Conservation (phyloP, 2,888 invertebrate species). For the Acrobasis consociella region DNA sequence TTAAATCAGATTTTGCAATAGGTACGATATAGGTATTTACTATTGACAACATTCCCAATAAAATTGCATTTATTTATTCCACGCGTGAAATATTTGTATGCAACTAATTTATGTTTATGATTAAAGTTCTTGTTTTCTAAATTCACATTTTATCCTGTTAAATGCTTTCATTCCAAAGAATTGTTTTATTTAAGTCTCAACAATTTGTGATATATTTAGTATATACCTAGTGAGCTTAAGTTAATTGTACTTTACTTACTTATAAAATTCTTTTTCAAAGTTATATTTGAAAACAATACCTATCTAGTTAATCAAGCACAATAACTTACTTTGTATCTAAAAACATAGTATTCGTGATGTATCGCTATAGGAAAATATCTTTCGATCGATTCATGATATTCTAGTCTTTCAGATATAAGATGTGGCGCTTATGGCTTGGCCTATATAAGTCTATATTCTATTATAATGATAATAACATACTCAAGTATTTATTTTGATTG, state of each 20-base stretch:
- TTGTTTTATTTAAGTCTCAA: constrained; percentile 43
- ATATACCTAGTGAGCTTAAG: constrained; percentile 30
- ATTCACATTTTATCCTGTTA: neutral
- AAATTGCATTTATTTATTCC: too few relatives aligned
- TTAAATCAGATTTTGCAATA: too few relatives aligned
- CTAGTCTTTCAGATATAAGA: constrained; percentile 20
- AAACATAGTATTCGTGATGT: constrained; percentile 3
- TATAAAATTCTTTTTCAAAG: constrained; percentile 35
- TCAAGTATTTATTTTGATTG: constrained; percentile 25
- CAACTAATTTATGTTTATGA: too few relatives aligned
- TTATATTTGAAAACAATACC: constrained; percentile 19
- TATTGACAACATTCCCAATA: too few relatives aligned
- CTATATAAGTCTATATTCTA: constrained; percentile 26
- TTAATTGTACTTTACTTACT: constrained; percentile 31
- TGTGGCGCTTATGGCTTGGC: constrained; percentile 22
- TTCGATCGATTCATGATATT: constrained; percentile 14
- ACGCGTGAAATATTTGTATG: too few relatives aligned
- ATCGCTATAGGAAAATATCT: constrained; percentile 1
- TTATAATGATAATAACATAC: constrained; percentile 7
- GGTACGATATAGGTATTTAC: too few relatives aligned
- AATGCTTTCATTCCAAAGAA: constrained; percentile 50
- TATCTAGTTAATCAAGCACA: constrained; percentile 15
- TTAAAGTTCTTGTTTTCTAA: too few relatives aligned
- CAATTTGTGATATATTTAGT: constrained; percentile 56
- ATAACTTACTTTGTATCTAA: constrained; percentile 2